Evolutionary conservation across 2,797 vertebrate genomes (phyloP).

Genomic region (Cossypha niveicapilla): DNA sequence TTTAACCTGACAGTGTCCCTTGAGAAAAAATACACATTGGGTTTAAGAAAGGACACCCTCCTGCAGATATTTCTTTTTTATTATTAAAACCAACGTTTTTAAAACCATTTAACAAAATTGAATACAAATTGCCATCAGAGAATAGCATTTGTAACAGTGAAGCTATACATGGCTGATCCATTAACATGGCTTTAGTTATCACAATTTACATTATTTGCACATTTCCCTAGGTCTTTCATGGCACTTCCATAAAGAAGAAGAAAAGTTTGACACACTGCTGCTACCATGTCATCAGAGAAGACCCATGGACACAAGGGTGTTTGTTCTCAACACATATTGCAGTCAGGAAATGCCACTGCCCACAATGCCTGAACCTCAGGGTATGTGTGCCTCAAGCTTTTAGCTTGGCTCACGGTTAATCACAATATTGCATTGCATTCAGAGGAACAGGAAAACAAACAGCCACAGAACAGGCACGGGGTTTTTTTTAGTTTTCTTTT

Average conservation of each 20-base stretch:
- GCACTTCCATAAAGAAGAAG: background rate
- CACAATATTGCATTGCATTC: background rate
- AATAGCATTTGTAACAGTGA: constrained; percentile 30
- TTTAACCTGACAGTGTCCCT: constrained; percentile 24
- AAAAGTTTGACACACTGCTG: background rate
- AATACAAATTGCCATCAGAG: constrained; percentile 17
- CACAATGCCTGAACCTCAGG: background rate
- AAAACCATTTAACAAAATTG: constrained; percentile 49
- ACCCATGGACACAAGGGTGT: background rate
- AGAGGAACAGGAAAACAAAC: constrained; percentile 38
- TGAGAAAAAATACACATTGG: background rate
- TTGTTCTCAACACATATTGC: background rate
- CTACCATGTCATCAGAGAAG: background rate
- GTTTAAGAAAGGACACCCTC: background rate
- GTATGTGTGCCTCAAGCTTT: background rate
- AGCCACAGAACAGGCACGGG: background rate
- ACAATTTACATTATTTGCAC: background rate
- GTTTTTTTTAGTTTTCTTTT: background rate
- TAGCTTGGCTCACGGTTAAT: background rate
- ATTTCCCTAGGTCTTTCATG: background rate
- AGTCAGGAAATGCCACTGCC: background rate
- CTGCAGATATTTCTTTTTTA: constrained; percentile 32
- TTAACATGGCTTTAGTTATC: constrained; percentile 59
- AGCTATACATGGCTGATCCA: constrained; percentile 18
- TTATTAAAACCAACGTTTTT: constrained; percentile 52